These are phyloP conservation scores for Bovichtus variegatus DNA, from an alignment of 2,797 vertebrate genomes.

Conservation along the genomic window DNA sequence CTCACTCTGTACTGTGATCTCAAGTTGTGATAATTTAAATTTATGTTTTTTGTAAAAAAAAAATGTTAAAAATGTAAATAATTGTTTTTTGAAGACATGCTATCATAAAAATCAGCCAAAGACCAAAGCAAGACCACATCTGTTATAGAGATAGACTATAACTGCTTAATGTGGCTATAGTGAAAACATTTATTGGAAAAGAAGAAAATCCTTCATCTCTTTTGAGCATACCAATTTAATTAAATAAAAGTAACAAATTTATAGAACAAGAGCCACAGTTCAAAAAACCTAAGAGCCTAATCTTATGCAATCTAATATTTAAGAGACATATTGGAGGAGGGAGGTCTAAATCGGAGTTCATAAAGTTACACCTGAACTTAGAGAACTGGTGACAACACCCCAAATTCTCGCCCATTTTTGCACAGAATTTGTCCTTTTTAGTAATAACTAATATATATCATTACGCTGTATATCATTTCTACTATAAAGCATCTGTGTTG, in stretches of 20 bases:
- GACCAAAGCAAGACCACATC: slow-evolving; percentile 34
- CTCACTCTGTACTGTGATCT: slow-evolving; percentile 57
- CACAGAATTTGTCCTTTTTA: slow-evolving; percentile 5
- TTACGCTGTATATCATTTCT: background rate
- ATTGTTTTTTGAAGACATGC: slow-evolving; percentile 39
- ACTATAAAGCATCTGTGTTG: slow-evolving; percentile 21
- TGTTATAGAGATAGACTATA: slow-evolving; percentile 49
- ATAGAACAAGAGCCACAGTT: slow-evolving; percentile 28
- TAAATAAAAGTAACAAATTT: slow-evolving; percentile 49
- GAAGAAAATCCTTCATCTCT: slow-evolving; percentile 22
- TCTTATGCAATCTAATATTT: slow-evolving; percentile 25
- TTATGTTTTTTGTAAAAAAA: slow-evolving; percentile 54
- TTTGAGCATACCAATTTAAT: slow-evolving; percentile 46
- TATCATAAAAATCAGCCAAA: slow-evolving; percentile 45
- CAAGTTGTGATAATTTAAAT: slow-evolving; percentile 68
- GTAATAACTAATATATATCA: slow-evolving; percentile 21
- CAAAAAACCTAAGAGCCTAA: slow-evolving; percentile 3
- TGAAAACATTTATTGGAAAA: slow-evolving; percentile 44
- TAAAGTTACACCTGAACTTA: slow-evolving; percentile 38
- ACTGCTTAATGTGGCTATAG: slow-evolving; percentile 32
- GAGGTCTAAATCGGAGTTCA: slow-evolving; percentile 37
- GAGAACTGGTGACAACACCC: background rate
- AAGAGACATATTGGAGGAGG: slow-evolving; percentile 1
- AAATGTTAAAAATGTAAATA: slow-evolving; percentile 38
- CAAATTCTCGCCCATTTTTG: slow-evolving; percentile 5